Evolutionary conservation across 2,888 invertebrate genomes (phyloP).

Genomic region (Micoletzkya japonica): DNA sequence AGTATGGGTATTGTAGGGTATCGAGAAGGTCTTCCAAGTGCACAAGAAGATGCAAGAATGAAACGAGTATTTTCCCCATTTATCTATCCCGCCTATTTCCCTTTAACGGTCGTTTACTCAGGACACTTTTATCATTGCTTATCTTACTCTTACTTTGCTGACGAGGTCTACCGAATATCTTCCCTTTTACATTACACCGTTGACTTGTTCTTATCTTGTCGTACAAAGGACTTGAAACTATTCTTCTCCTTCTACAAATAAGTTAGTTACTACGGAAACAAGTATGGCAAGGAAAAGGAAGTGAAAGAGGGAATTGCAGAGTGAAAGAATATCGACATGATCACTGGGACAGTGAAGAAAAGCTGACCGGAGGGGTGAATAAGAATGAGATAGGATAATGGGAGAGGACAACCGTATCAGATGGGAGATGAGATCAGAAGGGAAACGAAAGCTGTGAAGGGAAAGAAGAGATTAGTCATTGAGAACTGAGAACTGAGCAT

Average conservation of each 20-base stretch:
- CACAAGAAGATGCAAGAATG: constrained; percentile 29
- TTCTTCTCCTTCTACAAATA: background rate
- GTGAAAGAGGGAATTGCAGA: constrained; percentile 8
- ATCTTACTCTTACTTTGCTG: background rate
- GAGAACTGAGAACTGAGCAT: constrained; percentile 10
- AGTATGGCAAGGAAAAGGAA: constrained; percentile 9
- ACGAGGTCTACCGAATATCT: background rate
- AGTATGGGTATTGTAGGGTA: constrained; percentile 37
- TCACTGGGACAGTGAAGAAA: background rate
- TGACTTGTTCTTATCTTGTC: too few species aligned
- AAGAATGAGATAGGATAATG: too few species aligned
- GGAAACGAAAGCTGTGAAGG: too few species aligned
- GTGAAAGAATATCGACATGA: constrained; percentile 18
- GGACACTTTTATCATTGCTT: background rate
- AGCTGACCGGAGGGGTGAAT: too few species aligned
- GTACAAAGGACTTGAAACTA: too few species aligned
- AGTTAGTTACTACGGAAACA: background rate
- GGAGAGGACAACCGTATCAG: too few species aligned
- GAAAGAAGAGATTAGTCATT: background rate
- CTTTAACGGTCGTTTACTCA: background rate
- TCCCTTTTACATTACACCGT: too few species aligned
- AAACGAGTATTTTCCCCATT: background rate
- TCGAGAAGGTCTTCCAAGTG: constrained; percentile 49
- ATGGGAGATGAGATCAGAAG: too few species aligned
- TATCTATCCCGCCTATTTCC: background rate